These are phyloP conservation scores for Ivindomyrus marchei DNA, from an alignment of 2,113 vertebrate genomes.

Conservation along the genomic window DNA sequence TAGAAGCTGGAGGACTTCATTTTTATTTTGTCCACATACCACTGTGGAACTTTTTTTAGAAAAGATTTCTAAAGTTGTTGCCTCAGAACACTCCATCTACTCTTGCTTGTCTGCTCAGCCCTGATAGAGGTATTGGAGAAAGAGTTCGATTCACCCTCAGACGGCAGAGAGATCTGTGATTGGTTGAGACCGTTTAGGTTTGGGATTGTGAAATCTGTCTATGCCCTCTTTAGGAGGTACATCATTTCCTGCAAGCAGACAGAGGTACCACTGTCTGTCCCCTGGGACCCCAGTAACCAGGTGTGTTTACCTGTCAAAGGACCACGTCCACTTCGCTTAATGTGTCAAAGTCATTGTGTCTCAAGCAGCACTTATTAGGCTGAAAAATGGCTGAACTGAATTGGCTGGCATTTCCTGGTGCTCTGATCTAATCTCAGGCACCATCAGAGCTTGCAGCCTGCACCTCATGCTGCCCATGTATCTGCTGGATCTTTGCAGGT, in stretches of 20 bases:
- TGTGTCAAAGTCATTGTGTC: neutral
- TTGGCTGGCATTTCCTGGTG: neutral
- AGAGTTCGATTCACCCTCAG: neutral
- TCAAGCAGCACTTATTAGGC: neutral
- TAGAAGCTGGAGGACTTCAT: neutral
- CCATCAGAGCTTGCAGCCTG: neutral
- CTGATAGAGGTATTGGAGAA: neutral
- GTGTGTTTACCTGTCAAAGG: constrained; percentile 50
- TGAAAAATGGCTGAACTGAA: neutral
- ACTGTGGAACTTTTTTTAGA: neutral
- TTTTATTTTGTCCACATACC: neutral
- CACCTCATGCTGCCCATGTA: neutral
- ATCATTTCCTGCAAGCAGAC: constrained; percentile 81
- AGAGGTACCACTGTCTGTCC: constrained; percentile 81
- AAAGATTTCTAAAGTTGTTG: neutral
- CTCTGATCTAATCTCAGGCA: neutral
- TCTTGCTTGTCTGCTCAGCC: neutral
- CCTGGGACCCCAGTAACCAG: constrained; percentile 95
- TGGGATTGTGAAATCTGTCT: neutral
- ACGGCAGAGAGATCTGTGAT: neutral
- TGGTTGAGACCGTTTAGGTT: neutral
- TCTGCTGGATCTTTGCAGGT: constrained; percentile 61
- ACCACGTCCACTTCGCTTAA: neutral
- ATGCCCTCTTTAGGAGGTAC: constrained; percentile 74
- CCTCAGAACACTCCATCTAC: neutral